Evolutionary conservation across 2,797 vertebrate genomes (phyloP).

Genomic region (Oreochromis mossambicus): DNA sequence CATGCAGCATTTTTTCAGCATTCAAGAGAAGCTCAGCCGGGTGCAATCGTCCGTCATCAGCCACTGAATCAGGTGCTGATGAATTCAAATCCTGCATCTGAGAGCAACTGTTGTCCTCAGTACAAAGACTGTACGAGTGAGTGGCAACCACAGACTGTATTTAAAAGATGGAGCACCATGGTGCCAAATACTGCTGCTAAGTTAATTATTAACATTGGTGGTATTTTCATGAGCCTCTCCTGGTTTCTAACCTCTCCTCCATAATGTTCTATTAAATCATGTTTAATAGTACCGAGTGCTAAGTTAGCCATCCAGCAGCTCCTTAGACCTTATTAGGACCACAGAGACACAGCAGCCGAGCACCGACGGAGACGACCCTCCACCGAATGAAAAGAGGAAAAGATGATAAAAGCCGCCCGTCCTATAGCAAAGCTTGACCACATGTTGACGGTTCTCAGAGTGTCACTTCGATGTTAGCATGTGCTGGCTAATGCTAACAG

Average conservation of each 20-base stretch:
- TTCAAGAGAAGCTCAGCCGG: not conserved
- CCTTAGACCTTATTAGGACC: not conserved
- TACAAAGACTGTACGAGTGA: not conserved
- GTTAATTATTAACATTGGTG: not conserved
- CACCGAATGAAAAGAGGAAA: not conserved
- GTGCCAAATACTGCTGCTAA: accelerated
- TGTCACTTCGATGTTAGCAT: not conserved
- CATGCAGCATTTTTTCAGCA: not conserved
- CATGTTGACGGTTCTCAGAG: not conserved
- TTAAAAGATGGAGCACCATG: not conserved
- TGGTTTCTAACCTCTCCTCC: not conserved
- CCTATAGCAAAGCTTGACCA: not conserved
- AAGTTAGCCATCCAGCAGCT: not conserved
- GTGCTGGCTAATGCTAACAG: not conserved
- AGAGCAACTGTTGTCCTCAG: not conserved
- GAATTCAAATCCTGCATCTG: not conserved
- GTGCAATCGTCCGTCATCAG: not conserved
- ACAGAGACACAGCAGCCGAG: not conserved
- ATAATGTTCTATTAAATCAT: not conserved
- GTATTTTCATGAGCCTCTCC: not conserved
- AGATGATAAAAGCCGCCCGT: not conserved
- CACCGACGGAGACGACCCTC: not conserved
- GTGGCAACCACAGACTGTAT: not conserved
- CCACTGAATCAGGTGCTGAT: not conserved
- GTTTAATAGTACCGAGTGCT: not conserved